A percentile compares a stretch with the other conserved stretches of the same genome.
phyloP scores from a whole-genome alignment of 2,113 vertebrate genomes.

The Myrmophylax atrothorax region DNA sequence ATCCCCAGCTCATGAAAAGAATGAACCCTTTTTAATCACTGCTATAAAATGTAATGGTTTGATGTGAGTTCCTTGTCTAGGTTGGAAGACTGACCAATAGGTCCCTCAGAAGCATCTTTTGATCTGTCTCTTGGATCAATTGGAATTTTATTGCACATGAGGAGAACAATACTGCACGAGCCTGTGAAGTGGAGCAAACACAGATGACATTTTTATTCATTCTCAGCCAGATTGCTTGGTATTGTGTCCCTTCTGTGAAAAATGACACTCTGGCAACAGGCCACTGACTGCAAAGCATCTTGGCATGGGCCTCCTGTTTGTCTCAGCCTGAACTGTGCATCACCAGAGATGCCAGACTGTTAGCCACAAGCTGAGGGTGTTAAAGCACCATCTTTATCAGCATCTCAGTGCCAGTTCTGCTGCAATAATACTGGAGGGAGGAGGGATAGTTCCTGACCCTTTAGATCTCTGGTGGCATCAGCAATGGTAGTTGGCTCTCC shows the following conservation, averaged over 20 bases:
- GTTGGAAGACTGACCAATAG: background rate
- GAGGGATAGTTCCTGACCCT: background rate
- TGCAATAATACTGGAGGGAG: background rate
- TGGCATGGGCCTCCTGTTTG: conserved; percentile 50
- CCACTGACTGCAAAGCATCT: conserved; percentile 58
- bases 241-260: conserved; percentile 66
- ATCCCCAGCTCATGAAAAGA: background rate
- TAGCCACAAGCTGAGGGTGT: conserved; percentile 18
- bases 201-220: conserved; percentile 72
- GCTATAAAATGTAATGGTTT: background rate
- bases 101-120: conserved; percentile 1
- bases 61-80: background rate
- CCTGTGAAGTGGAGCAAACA: conserved; percentile 17
- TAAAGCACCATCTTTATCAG: background rate
- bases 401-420: background rate
- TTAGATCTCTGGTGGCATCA: background rate
- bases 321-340: conserved; percentile 37
- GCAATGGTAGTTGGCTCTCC: background rate
- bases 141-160: background rate
- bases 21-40: conserved; percentile 3
- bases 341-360: conserved; percentile 45
- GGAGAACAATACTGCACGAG: conserved; percentile 23
- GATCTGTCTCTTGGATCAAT: conserved; percentile 34
- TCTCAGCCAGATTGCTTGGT: conserved; percentile 57
- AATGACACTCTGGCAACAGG: conserved; percentile 65